Base-by-base conservation (phyloP, 2,888 invertebrate genomes). In the Villa cingulata region DNA sequence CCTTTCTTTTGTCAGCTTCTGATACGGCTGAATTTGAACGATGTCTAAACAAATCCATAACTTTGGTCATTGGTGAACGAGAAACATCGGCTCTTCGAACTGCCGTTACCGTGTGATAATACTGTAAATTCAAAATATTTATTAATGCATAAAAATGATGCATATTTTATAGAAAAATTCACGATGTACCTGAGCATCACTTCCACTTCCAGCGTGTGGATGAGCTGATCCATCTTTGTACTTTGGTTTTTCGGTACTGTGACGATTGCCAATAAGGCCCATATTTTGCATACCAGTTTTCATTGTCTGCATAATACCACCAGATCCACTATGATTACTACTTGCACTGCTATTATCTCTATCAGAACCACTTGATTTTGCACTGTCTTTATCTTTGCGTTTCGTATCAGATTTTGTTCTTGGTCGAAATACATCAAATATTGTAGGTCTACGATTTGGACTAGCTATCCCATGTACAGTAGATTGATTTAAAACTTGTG, bases 21-120 rank as follows among this genome's bases (percentile, higher is more conserved):
- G 78, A 76, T 43, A 78, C 76, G 46, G 80, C 78, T 57, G 78
- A 79, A 65, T 83, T 82, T 50, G 83, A 81, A 56, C 83, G 74
- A 66, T 81, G 66, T 50, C 90, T 77, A 69, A 91, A 90, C 63
- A 90, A 83, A 66, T 91, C 90, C 81, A 89, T 89, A 43, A 91
- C 88, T 74, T 89, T 90, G 54, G 86, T 84, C 74, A 91, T 88
- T 3, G 90, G 86, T 58, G 86, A 84, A 55, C 76, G 71, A 55
- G 71, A 72, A 46, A 72, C 73, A 56, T 80, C 76, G 0, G 82
- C 79, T 7, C 78, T 73, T 15, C 78, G 70, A 17, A 72, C 70
- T 6, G 77, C 81, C 5, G 81, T 81, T 51, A 83, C 75, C 34
- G 83, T 83, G 62, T 83, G 83, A 62, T 82, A 83, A 65, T 83